Percentiles rank a stretch among this genome's conserved stretches.
These are phyloP conservation scores for Aporophyla lueneburgensis DNA, from an alignment of 2,888 invertebrate species.

Conservation along the genomic window DNA sequence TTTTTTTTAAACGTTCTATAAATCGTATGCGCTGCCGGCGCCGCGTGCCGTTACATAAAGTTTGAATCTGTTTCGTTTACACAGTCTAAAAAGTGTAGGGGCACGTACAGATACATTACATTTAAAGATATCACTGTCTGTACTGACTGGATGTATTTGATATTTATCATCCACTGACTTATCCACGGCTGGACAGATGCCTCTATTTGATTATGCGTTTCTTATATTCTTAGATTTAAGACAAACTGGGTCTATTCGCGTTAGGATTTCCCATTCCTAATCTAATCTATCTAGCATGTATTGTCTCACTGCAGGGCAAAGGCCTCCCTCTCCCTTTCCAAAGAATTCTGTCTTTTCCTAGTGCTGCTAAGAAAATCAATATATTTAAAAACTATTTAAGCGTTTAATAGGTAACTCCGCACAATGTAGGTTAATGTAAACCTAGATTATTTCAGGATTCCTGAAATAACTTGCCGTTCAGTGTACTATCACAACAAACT, in stretches of 20 bases:
- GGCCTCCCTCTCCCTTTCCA: too few relatives aligned
- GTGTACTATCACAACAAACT: slow-evolving; percentile 38
- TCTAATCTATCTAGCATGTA: too few relatives aligned
- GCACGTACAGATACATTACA: neutral
- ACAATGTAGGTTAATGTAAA: neutral
- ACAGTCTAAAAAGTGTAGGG: neutral
- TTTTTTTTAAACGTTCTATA: slow-evolving; percentile 30
- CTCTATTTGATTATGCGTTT: neutral
- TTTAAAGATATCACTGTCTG: neutral
- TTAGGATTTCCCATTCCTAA: neutral
- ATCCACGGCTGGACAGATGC: neutral
- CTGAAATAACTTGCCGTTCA: slow-evolving; percentile 17
- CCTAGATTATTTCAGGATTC: slow-evolving; percentile 20
- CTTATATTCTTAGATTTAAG: neutral
- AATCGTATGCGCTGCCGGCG: slow-evolving; percentile 4
- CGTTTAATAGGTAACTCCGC: neutral
- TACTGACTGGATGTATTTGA: neutral
- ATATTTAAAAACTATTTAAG: neutral
- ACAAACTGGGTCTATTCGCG: neutral
- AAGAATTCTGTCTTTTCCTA: too few relatives aligned
- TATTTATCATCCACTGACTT: neutral
- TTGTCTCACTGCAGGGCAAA: too few relatives aligned
- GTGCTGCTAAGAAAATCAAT: neutral
- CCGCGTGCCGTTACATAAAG: slow-evolving; percentile 4
- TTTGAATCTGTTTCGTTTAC: slow-evolving; percentile 6